A percentile compares a stretch with the other conserved stretches of the same genome.
phyloP scores from a whole-genome alignment of 2,797 vertebrate species.

The Manis javanica region DNA sequence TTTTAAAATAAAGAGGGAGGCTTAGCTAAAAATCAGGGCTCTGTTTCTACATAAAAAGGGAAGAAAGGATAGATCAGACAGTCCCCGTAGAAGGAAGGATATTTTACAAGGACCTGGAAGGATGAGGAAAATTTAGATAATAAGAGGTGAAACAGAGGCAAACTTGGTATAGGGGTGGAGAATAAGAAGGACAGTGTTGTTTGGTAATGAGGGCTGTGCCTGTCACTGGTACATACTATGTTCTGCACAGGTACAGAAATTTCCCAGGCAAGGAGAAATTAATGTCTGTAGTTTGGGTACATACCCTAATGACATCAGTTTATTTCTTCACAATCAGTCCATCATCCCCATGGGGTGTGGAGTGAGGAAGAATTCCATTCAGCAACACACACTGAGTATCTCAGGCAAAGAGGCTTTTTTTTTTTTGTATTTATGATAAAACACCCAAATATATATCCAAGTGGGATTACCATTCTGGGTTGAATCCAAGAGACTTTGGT shows the following conservation, averaged over 20 bases:
- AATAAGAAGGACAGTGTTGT: background rate
- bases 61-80: background rate
- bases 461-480: slow-evolving; percentile 80
- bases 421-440: slow-evolving; percentile 79
- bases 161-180: background rate
- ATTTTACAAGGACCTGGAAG: background rate
- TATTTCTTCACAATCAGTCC: slow-evolving; percentile 51
- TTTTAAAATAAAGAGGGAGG: background rate
- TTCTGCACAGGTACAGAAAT: background rate
- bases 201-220: background rate
- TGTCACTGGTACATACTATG: background rate
- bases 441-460: slow-evolving; percentile 82
- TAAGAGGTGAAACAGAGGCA: background rate
- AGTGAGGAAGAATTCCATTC: slow-evolving; percentile 70
- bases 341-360: background rate
- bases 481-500: slow-evolving; percentile 78
- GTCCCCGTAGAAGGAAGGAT: background rate
- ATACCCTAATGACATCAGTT: background rate
- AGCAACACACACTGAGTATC: slow-evolving; percentile 56
- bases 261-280: background rate
- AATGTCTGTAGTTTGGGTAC: background rate
- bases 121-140: background rate
- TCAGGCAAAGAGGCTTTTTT: slow-evolving; percentile 53
- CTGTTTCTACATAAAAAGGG: slow-evolving; percentile 5
- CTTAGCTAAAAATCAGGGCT: background rate